Conservation (phyloP, 2,888 invertebrate species). For the Pseudococcus longispinus region DNA sequence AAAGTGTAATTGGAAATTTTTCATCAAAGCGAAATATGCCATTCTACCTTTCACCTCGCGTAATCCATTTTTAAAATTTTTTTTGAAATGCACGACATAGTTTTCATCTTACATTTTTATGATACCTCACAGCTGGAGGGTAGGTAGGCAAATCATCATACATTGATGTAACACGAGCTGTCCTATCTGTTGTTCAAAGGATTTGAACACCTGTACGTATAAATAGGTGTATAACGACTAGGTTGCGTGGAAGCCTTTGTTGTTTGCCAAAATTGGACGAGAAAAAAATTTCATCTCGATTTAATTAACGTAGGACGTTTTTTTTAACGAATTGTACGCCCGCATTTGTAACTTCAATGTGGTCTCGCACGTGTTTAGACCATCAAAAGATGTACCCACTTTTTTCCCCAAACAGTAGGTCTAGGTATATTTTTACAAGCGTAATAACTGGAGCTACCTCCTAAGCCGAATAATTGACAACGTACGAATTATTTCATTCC, state of each 20-base stretch:
- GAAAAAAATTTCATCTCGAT: background rate
- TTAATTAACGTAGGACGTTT: background rate
- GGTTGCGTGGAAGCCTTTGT: background rate
- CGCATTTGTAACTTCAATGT: background rate
- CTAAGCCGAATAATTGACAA: background rate
- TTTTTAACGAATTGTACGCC: background rate
- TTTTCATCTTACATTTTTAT: background rate
- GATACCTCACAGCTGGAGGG: background rate
- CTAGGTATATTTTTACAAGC: background rate
- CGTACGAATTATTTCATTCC: background rate
- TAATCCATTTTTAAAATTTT: background rate
- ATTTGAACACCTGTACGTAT: background rate
- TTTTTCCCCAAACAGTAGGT: background rate
- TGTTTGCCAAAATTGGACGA: background rate
- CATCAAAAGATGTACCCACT: background rate
- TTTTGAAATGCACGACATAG: background rate
- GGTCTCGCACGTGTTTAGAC: background rate
- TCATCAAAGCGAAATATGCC: background rate
- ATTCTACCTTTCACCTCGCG: background rate
- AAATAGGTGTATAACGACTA: background rate
- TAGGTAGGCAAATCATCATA: background rate
- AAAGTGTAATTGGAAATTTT: background rate
- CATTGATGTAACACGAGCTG: background rate
- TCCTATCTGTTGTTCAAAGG: background rate
- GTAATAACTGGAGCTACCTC: background rate